phyloP scores from a whole-genome alignment of 2,888 invertebrate species.

The Papilio elwesi region DNA sequence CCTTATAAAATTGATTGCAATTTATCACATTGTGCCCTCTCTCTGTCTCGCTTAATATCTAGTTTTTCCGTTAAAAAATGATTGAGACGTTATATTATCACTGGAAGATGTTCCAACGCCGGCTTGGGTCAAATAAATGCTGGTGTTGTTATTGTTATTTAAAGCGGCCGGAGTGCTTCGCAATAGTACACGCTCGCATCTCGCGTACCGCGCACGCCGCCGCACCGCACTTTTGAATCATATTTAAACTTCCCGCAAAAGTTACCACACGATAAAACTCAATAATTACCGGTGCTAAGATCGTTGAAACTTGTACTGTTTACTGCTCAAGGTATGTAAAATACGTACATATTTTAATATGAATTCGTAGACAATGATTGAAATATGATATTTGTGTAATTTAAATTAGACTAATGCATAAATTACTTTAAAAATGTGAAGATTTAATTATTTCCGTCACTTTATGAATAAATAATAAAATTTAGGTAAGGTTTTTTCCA shows the following conservation, averaged over 20 bases:
- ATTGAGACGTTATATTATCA: constrained; percentile 24
- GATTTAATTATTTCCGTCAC: background rate
- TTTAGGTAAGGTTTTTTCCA: constrained; percentile 16
- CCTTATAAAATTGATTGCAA: background rate
- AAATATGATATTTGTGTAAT: background rate
- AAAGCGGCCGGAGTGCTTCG: constrained; percentile 57
- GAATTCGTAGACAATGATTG: background rate
- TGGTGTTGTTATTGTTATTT: constrained; percentile 44
- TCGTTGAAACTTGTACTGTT: background rate
- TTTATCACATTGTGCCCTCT: background rate
- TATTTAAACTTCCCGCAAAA: constrained; percentile 1
- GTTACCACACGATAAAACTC: background rate
- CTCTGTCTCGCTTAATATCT: too few relatives aligned
- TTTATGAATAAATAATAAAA: background rate
- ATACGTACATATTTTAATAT: background rate
- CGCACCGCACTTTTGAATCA: constrained; percentile 46
- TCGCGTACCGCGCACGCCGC: constrained; percentile 52
- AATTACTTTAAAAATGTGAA: background rate
- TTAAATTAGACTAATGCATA: background rate
- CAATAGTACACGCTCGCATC: constrained; percentile 63
- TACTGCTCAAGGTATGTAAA: background rate
- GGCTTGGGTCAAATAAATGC: constrained; percentile 40
- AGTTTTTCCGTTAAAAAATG: background rate
- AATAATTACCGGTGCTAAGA: background rate
- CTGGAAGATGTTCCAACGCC: constrained; percentile 28